Conservation (phyloP, 2,113 vertebrate species). For the Crocuta crocuta region DNA sequence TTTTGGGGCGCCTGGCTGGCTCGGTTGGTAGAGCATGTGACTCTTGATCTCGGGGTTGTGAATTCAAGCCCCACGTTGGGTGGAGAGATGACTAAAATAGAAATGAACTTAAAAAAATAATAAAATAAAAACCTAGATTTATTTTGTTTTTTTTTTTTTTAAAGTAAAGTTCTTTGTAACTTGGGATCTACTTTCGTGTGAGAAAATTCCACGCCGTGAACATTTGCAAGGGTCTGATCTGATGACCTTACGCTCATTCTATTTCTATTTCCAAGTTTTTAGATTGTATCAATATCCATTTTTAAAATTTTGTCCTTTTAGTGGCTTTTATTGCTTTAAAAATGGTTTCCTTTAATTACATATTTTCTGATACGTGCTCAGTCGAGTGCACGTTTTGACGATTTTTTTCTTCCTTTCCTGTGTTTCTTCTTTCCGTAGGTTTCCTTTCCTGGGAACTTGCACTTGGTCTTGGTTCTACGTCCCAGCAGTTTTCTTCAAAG, state of each 20-base stretch:
- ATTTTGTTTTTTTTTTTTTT: too few species aligned
- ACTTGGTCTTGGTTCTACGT: constrained; percentile 96
- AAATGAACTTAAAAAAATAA: too few species aligned
- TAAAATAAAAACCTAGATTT: too few species aligned
- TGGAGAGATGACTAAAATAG: too few species aligned
- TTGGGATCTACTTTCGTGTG: background rate
- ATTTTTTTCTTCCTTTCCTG: background rate
- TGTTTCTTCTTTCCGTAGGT: constrained; percentile 85
- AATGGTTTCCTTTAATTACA: background rate
- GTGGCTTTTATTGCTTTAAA: constrained; percentile 44
- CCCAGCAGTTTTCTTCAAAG: constrained; percentile 98
- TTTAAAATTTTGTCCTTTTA: constrained; percentile 50
- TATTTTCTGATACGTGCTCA: constrained; percentile 16
- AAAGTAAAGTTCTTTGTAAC: background rate
- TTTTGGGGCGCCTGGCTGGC: too few species aligned
- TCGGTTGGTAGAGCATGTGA: too few species aligned
- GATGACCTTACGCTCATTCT: constrained; percentile 47
- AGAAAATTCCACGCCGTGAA: constrained; percentile 50
- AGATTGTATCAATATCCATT: constrained; percentile 65
- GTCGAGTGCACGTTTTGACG: background rate
- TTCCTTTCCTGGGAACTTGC: constrained; percentile 96
- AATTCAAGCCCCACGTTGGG: too few species aligned
- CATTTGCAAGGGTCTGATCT: constrained; percentile 18
- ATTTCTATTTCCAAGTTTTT: constrained; percentile 49
- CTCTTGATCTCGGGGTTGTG: too few species aligned